Evolutionary conservation across 2,888 invertebrate genomes (phyloP).

Genomic region (Sinopyrophorus schimmeli): DNA sequence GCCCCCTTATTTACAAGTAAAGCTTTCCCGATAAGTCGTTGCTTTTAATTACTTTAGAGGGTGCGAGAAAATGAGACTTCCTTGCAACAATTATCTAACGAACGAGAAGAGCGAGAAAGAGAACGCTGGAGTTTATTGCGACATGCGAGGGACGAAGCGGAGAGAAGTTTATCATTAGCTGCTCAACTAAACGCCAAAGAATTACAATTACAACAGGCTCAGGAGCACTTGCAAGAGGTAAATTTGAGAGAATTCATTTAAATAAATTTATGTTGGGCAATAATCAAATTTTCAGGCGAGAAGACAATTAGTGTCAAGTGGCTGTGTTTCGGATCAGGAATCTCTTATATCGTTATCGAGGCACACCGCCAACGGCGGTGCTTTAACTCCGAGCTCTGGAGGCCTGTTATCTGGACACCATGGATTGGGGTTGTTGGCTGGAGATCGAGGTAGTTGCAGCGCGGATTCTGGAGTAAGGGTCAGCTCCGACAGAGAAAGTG

Average conservation of each 20-base stretch:
- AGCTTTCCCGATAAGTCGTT: not conserved
- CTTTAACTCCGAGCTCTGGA: slow-evolving; percentile 64
- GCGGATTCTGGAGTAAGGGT: slow-evolving; percentile 85
- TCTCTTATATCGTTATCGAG: slow-evolving; percentile 69
- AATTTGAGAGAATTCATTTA: slow-evolving; percentile 33
- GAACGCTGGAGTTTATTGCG: slow-evolving; percentile 87
- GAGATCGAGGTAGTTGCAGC: slow-evolving; percentile 82
- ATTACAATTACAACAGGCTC: slow-evolving; percentile 80
- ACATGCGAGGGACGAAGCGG: slow-evolving; percentile 88
- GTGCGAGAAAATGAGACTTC: slow-evolving; percentile 80
- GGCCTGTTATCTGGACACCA: slow-evolving; percentile 57
- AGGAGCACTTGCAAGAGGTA: slow-evolving; percentile 84
- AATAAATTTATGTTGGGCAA: slow-evolving; percentile 9
- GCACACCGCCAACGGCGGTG: slow-evolving; percentile 63
- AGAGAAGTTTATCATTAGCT: slow-evolving; percentile 81
- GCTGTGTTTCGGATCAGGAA: slow-evolving; percentile 85
- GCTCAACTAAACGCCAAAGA: slow-evolving; percentile 87
- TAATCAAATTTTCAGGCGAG: slow-evolving; percentile 59
- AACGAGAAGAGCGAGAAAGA: slow-evolving; percentile 76
- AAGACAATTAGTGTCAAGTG: slow-evolving; percentile 73
- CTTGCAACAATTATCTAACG: slow-evolving; percentile 62
- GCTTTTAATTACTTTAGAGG: slow-evolving; percentile 58
- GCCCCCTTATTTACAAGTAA: not conserved
- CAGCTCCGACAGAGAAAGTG: slow-evolving; percentile 79
- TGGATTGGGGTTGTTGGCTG: slow-evolving; percentile 58